phyloP scores from a whole-genome alignment of 2,797 vertebrate species.

The Hydrocynus forskahlii region DNA sequence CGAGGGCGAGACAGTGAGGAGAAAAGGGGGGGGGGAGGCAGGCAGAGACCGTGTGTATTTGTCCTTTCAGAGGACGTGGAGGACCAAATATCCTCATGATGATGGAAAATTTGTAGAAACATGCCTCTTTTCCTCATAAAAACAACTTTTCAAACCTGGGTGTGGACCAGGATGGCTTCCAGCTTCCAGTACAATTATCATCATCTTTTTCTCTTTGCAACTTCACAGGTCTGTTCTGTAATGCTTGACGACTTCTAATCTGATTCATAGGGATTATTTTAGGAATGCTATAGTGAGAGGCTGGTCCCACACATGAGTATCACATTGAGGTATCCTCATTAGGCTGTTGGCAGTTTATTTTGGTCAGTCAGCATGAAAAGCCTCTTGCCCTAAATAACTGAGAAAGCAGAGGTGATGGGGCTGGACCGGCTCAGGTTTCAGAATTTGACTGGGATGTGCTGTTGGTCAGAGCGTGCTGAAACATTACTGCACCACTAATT shows the following conservation, averaged over 20 bases:
- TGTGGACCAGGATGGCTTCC: no score
- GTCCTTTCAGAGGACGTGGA: no score
- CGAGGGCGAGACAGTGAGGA: not conserved
- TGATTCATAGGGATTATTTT: not conserved
- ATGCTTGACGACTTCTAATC: not conserved
- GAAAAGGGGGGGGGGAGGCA: not conserved
- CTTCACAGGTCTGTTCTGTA: not conserved
- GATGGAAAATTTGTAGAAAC: no score
- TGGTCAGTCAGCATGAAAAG: not conserved
- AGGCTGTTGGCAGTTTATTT: conserved; percentile 34
- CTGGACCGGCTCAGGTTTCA: conserved; percentile 1
- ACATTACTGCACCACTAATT: not conserved
- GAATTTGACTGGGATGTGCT: not conserved
- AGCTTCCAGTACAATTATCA: no score
- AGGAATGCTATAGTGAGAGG: not conserved
- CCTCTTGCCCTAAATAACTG: conserved; percentile 21
- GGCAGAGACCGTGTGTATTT: no score
- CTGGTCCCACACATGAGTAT: not conserved
- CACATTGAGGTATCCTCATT: not conserved
- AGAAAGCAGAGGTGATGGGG: not conserved
- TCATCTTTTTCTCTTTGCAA: not conserved
- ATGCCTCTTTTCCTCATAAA: no score
- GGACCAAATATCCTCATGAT: not conserved
- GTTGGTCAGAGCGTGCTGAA: not conserved
- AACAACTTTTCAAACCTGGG: no score